Conservation (phyloP, 2,113 vertebrate species). For the Paradisaea rubra region DNA sequence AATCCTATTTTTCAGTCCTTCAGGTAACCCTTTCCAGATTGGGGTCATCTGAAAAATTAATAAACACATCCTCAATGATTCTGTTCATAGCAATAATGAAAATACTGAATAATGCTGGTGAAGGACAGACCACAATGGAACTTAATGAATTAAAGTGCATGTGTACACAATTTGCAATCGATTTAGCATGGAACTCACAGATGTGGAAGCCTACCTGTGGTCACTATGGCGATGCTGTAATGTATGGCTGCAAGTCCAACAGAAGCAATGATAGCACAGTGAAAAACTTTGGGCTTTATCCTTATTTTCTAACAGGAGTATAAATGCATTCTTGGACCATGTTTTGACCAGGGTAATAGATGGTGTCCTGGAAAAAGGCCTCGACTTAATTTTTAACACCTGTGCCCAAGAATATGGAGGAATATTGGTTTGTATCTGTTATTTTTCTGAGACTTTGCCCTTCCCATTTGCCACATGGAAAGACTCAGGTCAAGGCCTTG, state of each 20-base stretch:
- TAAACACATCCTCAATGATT: neutral
- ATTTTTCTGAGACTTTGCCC: neutral
- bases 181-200: neutral
- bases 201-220: neutral
- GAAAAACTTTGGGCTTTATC: neutral
- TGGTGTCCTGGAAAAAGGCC: neutral
- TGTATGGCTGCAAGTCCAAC: fast-evolving
- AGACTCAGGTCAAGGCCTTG: neutral
- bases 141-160: neutral
- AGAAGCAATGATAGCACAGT: neutral
- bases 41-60: neutral
- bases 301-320: neutral
- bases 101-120: neutral
- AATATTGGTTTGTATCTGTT: neutral
- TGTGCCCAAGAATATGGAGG: neutral
- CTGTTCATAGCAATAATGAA: neutral
- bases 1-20: neutral
- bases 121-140: neutral
- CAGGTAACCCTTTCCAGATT: neutral
- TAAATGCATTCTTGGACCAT: neutral
- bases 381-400: neutral
- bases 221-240: fast-evolving
- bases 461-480: neutral
- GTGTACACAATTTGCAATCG: neutral
- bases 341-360: neutral